Conservation (phyloP, 2,797 vertebrate species). For the Alectoris magna region DNA sequence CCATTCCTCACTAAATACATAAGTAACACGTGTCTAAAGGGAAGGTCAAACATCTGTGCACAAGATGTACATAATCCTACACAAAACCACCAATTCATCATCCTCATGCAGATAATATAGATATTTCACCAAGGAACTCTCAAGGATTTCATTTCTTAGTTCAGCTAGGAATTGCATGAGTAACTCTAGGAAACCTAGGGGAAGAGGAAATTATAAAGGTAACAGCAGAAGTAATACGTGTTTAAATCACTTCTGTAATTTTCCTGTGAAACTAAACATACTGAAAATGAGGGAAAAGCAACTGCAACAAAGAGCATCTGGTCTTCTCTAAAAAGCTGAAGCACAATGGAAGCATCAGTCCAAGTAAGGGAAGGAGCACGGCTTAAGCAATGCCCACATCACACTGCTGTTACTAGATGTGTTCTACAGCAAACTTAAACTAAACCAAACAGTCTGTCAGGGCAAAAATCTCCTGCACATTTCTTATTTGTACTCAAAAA, state of each 20-base stretch:
- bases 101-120: not conserved
- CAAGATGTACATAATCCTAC: constrained; percentile 19
- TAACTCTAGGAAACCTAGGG: not conserved
- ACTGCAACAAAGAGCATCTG: not conserved
- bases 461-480: not conserved
- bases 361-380: not conserved
- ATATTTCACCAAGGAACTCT: not conserved
- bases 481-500: not conserved
- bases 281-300: not conserved
- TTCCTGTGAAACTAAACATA: not conserved
- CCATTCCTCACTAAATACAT: not conserved
- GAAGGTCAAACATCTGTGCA: constrained; percentile 40
- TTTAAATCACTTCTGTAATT: not conserved
- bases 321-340: not conserved
- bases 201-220: not conserved
- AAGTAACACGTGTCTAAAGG: constrained; percentile 16
- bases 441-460: not conserved
- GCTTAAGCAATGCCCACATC: not conserved
- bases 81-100: constrained; percentile 24
- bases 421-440: not conserved
- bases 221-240: not conserved
- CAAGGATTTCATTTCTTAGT: constrained; percentile 18
- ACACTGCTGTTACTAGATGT: not conserved
- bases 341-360: not conserved
- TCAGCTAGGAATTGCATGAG: not conserved